Evolutionary conservation across 2,888 invertebrate genomes (phyloP).

Genomic region (Chrysodeixis includens): DNA sequence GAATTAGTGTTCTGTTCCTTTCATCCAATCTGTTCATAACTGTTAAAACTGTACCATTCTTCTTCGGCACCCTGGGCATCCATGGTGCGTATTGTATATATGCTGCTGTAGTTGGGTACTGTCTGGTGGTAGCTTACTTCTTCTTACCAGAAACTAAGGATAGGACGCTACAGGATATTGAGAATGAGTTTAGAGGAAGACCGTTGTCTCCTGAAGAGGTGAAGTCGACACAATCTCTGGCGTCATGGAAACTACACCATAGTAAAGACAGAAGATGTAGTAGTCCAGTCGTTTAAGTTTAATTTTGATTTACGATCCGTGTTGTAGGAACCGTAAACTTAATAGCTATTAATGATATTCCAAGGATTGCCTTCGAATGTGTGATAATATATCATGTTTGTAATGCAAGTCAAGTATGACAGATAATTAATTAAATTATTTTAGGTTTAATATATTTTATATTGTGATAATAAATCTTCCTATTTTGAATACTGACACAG

Average conservation of each 20-base stretch:
- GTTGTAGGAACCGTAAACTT: not conserved
- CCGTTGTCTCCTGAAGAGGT: constrained; percentile 67
- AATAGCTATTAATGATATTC: too few species aligned
- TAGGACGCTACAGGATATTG: constrained; percentile 77
- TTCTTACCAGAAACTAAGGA: constrained; percentile 80
- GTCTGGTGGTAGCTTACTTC: constrained; percentile 68
- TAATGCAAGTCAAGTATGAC: not conserved
- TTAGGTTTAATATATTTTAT: not conserved
- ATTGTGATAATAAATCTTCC: not conserved
- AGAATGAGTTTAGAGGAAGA: constrained; percentile 75
- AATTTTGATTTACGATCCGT: not conserved
- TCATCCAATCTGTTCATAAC: constrained; percentile 73
- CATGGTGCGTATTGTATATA: constrained; percentile 74
- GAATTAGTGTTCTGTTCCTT: constrained; percentile 73
- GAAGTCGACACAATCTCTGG: constrained; percentile 69
- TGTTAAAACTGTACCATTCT: constrained; percentile 72
- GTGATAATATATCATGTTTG: not conserved
- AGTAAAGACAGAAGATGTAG: constrained; percentile 68
- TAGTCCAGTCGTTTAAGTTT: constrained; percentile 60
- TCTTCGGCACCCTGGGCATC: constrained; percentile 69
- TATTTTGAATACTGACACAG: constrained; percentile 20
- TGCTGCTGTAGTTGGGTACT: constrained; percentile 69
- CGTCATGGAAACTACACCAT: constrained; percentile 65
- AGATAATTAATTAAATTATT: not conserved
- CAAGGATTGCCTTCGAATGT: not conserved